Base-by-base conservation (phyloP, 2,797 vertebrate genomes). In the Lacerta viridis region DNA sequence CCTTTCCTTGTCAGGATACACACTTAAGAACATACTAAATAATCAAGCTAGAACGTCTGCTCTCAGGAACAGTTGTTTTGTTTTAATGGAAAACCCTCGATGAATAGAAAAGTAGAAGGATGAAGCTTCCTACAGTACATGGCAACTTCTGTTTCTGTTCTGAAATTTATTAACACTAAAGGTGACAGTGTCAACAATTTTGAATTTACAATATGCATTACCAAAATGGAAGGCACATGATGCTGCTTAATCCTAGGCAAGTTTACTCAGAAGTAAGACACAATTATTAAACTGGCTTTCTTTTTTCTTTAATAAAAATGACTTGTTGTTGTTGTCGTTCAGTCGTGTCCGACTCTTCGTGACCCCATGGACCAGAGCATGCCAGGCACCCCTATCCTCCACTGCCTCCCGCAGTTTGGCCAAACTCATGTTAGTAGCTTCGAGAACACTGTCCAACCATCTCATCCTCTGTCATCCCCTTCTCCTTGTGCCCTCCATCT, bases 1-100 rank as follows among this genome's bases (percentile, higher is more conserved):
- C 92, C 88, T 94, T 93, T 87, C 75, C 89, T 92, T 50, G 74
- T 64, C 76, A 83, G 17, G 82, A 69, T 39, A 76, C 1, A 77
- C 61, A 88, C 81, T 61, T 77, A 64, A 68, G 80, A 68, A 88
- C 80, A 83, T 23, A 83, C 74, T 36, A 87, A 87, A 87, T 83
- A 87, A 87, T 82, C 69, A 81, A 43, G 69, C 64, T 64, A 75
- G 36, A 36, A 87, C 55, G 43, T 25, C 36, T 74, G 41, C 55
- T 87, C 33, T 50, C 55, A 46, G 20, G 29, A 13, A 75, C 55
- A 81, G 20, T 43, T 80, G 55, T 39, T 7, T 41, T 15, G 50
- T 55, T 55, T 61, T 74, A 79, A 4, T 41, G 11, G 36, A 74
- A 72, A 87, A 36, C 6, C 61, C 27, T 64, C 18, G 13, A 18